These are phyloP conservation scores for Sinodicranocentrus sp. DNA, from an alignment of 2,888 invertebrate genomes.

Conservation along the genomic window DNA sequence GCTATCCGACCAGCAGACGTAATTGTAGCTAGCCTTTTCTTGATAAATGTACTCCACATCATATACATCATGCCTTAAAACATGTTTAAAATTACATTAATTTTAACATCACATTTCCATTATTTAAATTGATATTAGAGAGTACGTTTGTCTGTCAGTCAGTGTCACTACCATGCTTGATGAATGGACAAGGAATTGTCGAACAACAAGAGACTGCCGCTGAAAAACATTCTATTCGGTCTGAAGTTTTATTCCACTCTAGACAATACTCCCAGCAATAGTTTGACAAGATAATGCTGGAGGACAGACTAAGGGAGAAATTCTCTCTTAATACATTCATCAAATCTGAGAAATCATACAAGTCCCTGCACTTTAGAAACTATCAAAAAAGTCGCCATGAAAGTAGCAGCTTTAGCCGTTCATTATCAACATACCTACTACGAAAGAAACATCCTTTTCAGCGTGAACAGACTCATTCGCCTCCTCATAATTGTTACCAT, in stretches of 20 bases:
- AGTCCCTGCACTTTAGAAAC: background rate
- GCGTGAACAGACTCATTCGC: conserved; percentile 60
- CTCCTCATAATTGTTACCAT: conserved; percentile 9
- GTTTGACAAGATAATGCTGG: conserved; percentile 89
- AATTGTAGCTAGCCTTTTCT: conserved; percentile 86
- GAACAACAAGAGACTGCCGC: conserved; percentile 86
- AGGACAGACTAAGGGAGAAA: conserved; percentile 91
- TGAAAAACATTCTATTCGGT: conserved; percentile 83
- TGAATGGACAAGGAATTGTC: conserved; percentile 83
- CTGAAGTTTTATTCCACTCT: conserved; percentile 89
- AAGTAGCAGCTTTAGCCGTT: too few species aligned
- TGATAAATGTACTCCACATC: conserved; percentile 94
- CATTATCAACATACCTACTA: conserved; percentile 59
- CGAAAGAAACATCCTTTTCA: conserved; percentile 54
- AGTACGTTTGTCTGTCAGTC: too few species aligned
- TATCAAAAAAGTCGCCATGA: too few species aligned
- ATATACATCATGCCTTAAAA: conserved; percentile 87
- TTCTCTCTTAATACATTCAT: conserved; percentile 79
- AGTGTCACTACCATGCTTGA: conserved; percentile 82
- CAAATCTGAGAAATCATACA: conserved; percentile 74
- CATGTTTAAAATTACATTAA: too few species aligned
- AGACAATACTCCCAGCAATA: conserved; percentile 95
- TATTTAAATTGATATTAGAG: too few species aligned
- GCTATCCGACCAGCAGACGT: conserved; percentile 92
- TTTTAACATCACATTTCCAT: too few species aligned